phyloP scores from a whole-genome alignment of 92 coral and sea anemone species.

The Phymanthus crucifer region DNA sequence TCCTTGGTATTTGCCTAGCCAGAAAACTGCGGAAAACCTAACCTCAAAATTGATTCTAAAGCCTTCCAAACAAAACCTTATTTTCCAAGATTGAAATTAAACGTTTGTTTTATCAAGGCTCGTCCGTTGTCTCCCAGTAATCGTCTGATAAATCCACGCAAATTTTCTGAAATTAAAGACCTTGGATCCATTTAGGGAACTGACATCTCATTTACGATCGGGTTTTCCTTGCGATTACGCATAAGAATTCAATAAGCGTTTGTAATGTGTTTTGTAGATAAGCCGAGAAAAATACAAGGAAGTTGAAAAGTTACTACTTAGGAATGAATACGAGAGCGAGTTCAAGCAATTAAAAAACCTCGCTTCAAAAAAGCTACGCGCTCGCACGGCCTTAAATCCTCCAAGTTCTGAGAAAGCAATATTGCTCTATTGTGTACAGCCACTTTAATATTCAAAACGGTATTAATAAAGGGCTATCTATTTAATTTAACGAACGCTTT shows the following conservation, averaged over 20 bases:
- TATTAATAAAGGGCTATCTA: conserved; percentile 28
- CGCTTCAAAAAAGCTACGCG: background rate
- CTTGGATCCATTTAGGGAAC: background rate
- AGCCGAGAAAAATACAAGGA: background rate
- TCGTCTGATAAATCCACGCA: background rate
- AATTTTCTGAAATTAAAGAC: background rate
- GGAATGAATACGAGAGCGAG: background rate
- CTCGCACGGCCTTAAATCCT: background rate
- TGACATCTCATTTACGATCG: background rate
- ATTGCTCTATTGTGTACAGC: background rate
- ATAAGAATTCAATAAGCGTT: background rate
- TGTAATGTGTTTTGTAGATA: conserved; percentile 3
- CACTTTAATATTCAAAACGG: conserved; percentile 15
- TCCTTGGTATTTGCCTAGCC: background rate
- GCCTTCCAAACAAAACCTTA: background rate
- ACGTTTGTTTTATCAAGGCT: background rate
- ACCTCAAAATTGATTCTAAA: conserved; percentile 1
- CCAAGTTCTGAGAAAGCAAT: background rate
- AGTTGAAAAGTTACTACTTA: too few relatives aligned
- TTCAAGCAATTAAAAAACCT: background rate
- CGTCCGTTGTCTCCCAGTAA: background rate
- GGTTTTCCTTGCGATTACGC: background rate
- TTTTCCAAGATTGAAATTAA: background rate
- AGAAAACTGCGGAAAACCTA: background rate
- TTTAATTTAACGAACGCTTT: conserved; percentile 45